Evolutionary conservation across 2,797 vertebrate genomes (phyloP), one percentile per base, ranked within the genome.

Genomic region (Natrix natrix): DNA sequence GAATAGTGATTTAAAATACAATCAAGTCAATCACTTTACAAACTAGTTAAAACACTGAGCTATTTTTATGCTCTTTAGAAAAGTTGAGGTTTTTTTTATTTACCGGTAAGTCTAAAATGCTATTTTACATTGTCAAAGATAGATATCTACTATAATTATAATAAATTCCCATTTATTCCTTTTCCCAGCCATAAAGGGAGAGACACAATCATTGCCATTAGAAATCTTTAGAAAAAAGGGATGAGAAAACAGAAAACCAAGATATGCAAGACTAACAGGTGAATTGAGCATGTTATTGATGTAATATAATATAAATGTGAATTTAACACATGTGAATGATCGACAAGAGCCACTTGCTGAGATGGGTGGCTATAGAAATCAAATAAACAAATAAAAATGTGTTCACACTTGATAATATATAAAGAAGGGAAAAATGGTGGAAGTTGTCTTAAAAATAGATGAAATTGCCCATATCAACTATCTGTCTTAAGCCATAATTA

Each of bases 391-490:
- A 66, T 66, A n/a, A 66, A 66, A 66, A 66, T 89, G 22, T 78
- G 1, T n/a, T 32, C 12, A 90, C 2, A n/a, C 48, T 89, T 95
- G 5, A 91, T 11, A 94, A 69, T 90, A n/a, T 28, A 74, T 12
- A 55, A 13, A 90, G 32, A 74, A 52, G 7, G n/a, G 28, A 11
- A 37, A 10, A 48, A 3, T 11, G 14, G 16, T 22, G 8, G 54
- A 24, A 32, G 93, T 89, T 93, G 93, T 92, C 95, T 96, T 96
- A 95, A 94, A 96, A 95, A 96, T 93, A 90, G 86, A 89, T 95
- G 93, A 93, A 95, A 48, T 93, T 96, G 96, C 96, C 95, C 93
- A 95, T 94, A 95, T 95, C 95, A 95, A 96, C 94, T 94, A 96
- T 94, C 92, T 93, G 93, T 95, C 95, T 95, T 94, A 94, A 96